Percentiles rank a stretch among this genome's conserved stretches.
Conservation (phyloP, 2,888 invertebrate genomes). For the Dicranocentrus wangi region DNA sequence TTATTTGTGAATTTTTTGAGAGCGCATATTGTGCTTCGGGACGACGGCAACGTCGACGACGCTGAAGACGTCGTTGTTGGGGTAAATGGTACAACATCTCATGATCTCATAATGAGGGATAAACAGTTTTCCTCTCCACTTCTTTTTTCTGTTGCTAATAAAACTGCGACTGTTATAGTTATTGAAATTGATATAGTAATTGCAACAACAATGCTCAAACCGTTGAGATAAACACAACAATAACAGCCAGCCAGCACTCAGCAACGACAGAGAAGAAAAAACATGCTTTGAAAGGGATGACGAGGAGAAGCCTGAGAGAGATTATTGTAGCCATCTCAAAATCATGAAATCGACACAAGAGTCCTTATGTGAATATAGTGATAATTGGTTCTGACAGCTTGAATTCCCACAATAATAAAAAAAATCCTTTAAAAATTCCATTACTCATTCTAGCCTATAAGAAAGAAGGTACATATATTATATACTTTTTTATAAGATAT, state of each 20-base stretch:
- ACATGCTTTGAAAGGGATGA: no score
- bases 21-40: no score
- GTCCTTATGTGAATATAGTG: constrained; percentile 70
- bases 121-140: neutral
- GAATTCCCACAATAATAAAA: constrained; percentile 70
- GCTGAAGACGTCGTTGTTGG: no score
- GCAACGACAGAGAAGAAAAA: no score
- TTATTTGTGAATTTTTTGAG: no score
- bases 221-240: no score
- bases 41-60: no score
- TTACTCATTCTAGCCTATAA: constrained; percentile 39
- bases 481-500: no score
- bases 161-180: neutral
- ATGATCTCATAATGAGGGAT: constrained; percentile 1
- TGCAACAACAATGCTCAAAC: no score
- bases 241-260: no score
- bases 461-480: no score
- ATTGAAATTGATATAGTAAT: constrained; percentile 3
- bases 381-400: constrained; percentile 73
- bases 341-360: constrained; percentile 67
- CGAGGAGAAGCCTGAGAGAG: no score
- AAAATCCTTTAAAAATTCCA: constrained; percentile 58
- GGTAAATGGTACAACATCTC: neutral
- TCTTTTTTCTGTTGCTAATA: neutral
- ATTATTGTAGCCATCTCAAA: constrained; percentile 56